Conservation (phyloP, 2,888 invertebrate genomes). For the Incurvaria masculella region DNA sequence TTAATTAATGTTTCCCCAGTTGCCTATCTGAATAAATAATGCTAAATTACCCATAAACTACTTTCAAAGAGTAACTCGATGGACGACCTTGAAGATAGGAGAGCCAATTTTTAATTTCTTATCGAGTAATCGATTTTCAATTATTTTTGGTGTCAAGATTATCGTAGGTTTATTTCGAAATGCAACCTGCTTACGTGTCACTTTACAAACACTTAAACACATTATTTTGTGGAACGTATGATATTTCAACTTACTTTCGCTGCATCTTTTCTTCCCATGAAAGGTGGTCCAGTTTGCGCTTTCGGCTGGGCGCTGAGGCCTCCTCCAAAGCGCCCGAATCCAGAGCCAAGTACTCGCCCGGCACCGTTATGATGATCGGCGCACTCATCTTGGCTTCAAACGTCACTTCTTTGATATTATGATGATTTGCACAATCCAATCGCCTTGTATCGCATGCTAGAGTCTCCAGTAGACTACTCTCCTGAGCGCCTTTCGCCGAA, state of each 20-base stretch:
- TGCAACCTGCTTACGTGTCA: no score
- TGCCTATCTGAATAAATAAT: constrained; percentile 2
- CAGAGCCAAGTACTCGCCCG: constrained; percentile 44
- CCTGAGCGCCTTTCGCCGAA: background rate
- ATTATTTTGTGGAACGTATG: constrained; percentile 1
- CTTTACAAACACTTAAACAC: background rate
- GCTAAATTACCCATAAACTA: no score
- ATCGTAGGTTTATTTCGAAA: no score
- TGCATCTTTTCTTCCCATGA: constrained; percentile 86
- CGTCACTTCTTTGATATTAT: background rate
- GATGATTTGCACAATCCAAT: background rate
- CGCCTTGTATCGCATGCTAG: background rate
- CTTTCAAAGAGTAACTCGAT: no score
- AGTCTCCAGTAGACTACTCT: background rate
- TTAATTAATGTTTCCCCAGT: no score
- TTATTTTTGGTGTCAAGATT: no score
- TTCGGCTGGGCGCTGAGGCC: constrained; percentile 43
- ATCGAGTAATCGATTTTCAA: no score
- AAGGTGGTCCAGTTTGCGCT: constrained; percentile 78
- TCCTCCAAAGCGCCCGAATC: constrained; percentile 23
- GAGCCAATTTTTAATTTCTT: no score
- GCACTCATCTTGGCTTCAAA: constrained; percentile 32
- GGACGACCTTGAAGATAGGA: no score
- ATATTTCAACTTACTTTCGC: constrained; percentile 66
- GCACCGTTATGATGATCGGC: constrained; percentile 51